Evolutionary conservation across 2,113 vertebrate species (phyloP), one percentile per base, ranked within the genome.

Genomic region (Amblyopsis rosae): DNA sequence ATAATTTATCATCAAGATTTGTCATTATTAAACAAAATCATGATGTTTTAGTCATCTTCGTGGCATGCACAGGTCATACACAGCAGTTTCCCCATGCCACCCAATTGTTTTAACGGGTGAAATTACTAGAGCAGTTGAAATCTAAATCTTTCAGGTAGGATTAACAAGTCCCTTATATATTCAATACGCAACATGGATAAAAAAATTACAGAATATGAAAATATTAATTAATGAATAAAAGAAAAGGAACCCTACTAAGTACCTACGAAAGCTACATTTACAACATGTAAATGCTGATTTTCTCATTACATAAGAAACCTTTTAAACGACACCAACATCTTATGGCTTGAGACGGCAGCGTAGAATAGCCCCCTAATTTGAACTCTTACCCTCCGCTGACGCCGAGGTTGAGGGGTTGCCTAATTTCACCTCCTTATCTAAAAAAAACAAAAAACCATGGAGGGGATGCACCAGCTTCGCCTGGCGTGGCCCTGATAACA

Each of bases 401-500:
- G 17, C 8, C n/a, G 4, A 53, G 13, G 16, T 7, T 55, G 57
- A 13, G 12, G 26, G 33, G 35, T 1, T 8, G 35, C 32, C 54
- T 46, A 12, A 1, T 13, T 15, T 17, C 2, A 4, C 50, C 41
- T 64, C 41, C 85, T 75, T 79, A 77, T 82, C 80, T 72, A n/a
- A 59, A 75, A 32, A 26, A 26, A 26, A 19, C 1, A 19, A 26
- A 1, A 54, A 75, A 68, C 1, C 35, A 17, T 9, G n/a, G 32
- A 35, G 33, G 26, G 35, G 57, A 59, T 15, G 12, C 12, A 59
- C 33, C 13, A 59, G 11, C 13, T 6, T 59, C 51, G 12, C 12
- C 3, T 10, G 45, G 7, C 33, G 66, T 26, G 67, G n/a, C 33
- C 53, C 56, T 73, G 72, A 80, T 84, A 76, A 81, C 66, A 81